phyloP scores from a whole-genome alignment of 2,888 invertebrate genomes.

The Drosophila imparisetae region DNA sequence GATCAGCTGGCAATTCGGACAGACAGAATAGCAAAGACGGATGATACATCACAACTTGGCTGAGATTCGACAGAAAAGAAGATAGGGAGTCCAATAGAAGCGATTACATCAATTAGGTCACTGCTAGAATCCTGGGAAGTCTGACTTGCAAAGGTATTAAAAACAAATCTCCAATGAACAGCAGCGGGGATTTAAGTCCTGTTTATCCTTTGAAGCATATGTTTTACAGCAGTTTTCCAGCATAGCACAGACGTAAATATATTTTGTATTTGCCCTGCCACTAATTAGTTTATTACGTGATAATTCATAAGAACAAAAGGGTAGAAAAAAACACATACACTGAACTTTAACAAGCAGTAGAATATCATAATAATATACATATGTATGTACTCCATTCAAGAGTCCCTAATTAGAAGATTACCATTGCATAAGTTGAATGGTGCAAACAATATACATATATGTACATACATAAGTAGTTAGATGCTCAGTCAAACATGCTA shows the following conservation, averaged over 20 bases:
- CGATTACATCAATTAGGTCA: not conserved
- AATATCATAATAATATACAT: not conserved
- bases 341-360: not conserved
- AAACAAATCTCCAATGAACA: not conserved
- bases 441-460: not conserved
- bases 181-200: too few species aligned
- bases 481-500: not conserved
- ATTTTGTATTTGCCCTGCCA: not conserved
- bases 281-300: slow-evolving; percentile 8
- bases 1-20: slow-evolving; percentile 36
- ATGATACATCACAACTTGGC: not conserved
- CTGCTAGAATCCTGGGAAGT: not conserved
- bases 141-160: not conserved
- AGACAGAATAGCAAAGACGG: slow-evolving; percentile 19
- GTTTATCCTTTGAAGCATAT: not conserved
- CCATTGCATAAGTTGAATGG: not conserved
- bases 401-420: not conserved
- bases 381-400: not conserved
- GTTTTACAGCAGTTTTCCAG: not conserved
- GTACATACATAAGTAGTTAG: too few species aligned
- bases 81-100: not conserved
- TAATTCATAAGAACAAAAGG: not conserved
- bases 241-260: not conserved
- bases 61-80: too few species aligned
- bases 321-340: not conserved